Conservation (phyloP, 2,888 invertebrate species). For the Chrysodeixis includens region DNA sequence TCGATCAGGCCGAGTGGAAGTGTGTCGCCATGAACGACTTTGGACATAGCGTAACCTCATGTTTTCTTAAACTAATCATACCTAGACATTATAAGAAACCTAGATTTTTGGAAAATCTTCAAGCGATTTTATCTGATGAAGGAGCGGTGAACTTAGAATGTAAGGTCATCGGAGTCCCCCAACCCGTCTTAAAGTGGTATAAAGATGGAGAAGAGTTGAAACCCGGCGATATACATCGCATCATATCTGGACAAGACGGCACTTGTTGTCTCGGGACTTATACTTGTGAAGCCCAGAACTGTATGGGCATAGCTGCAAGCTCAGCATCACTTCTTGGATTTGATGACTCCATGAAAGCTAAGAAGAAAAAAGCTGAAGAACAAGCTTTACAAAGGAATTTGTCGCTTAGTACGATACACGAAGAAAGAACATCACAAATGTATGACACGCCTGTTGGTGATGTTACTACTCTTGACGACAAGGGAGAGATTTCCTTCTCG, state of each 20-base stretch:
- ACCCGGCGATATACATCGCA: conserved; percentile 97
- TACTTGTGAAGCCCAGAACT: conserved; percentile 96
- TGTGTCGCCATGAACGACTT: conserved; percentile 96
- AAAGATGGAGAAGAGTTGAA: conserved; percentile 97
- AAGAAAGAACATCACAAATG: conserved; percentile 96
- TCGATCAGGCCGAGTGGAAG: conserved; percentile 97
- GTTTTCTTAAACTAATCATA: conserved; percentile 94
- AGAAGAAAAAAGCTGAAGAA: conserved; percentile 87
- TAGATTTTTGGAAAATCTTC: conserved; percentile 94
- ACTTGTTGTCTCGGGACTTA: conserved; percentile 97
- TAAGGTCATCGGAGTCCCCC: conserved; percentile 97
- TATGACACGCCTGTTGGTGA: conserved; percentile 95
- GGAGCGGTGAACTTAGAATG: conserved; percentile 97
- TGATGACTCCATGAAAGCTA: conserved; percentile 91
- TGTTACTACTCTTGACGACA: conserved; percentile 93
- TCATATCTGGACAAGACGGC: conserved; percentile 96
- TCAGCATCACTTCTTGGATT: conserved; percentile 96
- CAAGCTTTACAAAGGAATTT: conserved; percentile 91
- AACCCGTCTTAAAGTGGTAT: conserved; percentile 97
- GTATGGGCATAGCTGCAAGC: conserved; percentile 96
- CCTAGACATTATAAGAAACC: conserved; percentile 97
- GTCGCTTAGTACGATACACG: conserved; percentile 97
- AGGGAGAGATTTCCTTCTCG: conserved; percentile 96
- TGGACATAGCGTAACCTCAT: conserved; percentile 96
- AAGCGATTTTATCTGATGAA: conserved; percentile 95